Base-by-base conservation (phyloP, 2,113 vertebrate species). In the Cyprinodon variegatus region DNA sequence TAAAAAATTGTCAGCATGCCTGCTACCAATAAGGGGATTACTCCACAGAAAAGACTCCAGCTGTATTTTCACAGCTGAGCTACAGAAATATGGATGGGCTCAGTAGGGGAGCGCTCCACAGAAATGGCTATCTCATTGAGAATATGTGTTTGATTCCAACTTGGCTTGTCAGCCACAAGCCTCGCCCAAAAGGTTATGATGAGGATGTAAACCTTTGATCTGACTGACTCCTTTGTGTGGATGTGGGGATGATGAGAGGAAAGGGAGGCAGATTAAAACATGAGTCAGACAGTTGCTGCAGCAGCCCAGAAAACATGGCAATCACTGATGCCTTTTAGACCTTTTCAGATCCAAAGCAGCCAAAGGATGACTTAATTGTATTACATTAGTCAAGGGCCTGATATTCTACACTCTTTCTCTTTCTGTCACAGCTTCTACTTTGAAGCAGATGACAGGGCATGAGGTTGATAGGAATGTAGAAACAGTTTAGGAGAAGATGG, bases 131-230 rank as follows among this genome's bases (percentile, higher is more conserved):
- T 72, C n/a, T 43, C 36, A 63, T 59, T 70, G 60, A 78, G 75
- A 79, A 74, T 62, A 60, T 65, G 65, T 0, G 60, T 83, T 77
- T 77, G 80, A 87, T 73, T 86, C 81, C 70, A 77, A 80, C 77
- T 29, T n/a, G 20, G 86, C 79, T 75, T 57, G 81, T 83, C 83
- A 74, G 65, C 77, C 43, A 5, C 0, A 3, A 71, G 70, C 82
- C 22, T 75, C 70, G 14, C 70, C 85, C 79, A 65, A 4, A 80
- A 78, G 48, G 40, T 67, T 66, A 22, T 40, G 70, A 82, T 67
- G 65, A 83, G 62, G 72, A 87, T 66, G 68, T 38, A 65, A 62
- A 50, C 72, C 88, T 92, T 90, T 91, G 89, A 92, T 90, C 78
- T 70, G 50, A 14, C 60, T 70, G 82, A 69, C 84, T 80, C 61